These are phyloP conservation scores for Frieseomelitta varia DNA, from an alignment of 1,140 invertebrate species.

Conservation along the genomic window DNA sequence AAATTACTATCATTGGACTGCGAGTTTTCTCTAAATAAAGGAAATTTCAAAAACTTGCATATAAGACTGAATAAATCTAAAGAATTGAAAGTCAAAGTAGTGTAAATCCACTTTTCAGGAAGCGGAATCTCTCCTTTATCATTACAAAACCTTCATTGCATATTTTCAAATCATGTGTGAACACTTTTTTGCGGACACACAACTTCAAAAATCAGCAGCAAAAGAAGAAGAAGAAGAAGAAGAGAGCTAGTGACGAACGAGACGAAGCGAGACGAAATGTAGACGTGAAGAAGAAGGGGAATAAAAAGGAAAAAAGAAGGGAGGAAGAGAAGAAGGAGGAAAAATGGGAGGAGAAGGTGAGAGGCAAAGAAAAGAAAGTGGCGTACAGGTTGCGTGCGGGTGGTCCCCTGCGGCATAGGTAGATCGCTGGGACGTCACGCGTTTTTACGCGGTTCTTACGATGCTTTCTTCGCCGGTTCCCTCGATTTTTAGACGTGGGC, in stretches of 20 bases:
- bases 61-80: no score
- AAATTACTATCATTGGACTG: no score
- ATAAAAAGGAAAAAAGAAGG: slow-evolving; percentile 51
- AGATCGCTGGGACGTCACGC: slow-evolving; percentile 69
- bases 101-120: background rate
- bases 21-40: no score
- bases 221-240: background rate
- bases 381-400: slow-evolving; percentile 74
- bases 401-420: slow-evolving; percentile 77
- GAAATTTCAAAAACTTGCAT: no score
- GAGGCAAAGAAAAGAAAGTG: slow-evolving; percentile 65
- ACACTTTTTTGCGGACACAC: background rate
- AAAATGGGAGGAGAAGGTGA: slow-evolving; percentile 52
- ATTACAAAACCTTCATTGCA: background rate
- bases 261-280: background rate
- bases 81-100: no score
- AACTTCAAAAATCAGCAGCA: background rate
- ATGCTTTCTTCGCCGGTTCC: slow-evolving; percentile 57
- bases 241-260: background rate
- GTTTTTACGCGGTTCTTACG: slow-evolving; percentile 68
- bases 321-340: slow-evolving; percentile 49
- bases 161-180: background rate
- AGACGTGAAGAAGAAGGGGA: background rate
- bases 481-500: slow-evolving; percentile 26
- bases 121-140: background rate